These are phyloP conservation scores for Ferrisia virgata DNA, from an alignment of 2,888 invertebrate species.

Conservation along the genomic window DNA sequence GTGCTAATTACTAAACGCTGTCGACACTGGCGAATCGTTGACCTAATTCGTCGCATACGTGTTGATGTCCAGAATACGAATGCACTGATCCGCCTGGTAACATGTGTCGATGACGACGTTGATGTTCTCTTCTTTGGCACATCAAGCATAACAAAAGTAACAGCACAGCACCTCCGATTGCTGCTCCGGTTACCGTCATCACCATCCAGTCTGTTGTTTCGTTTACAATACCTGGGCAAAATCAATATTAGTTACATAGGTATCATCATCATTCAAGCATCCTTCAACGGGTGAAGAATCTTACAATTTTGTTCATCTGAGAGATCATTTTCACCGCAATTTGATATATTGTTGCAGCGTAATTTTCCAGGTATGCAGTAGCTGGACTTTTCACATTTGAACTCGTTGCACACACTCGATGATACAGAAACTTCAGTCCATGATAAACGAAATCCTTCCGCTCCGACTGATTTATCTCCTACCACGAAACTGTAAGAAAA, in stretches of 20 bases:
- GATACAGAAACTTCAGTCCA: conserved; percentile 83
- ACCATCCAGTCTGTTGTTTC: conserved; percentile 62
- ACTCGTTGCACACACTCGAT: conserved; percentile 60
- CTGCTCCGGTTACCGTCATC: conserved; percentile 57
- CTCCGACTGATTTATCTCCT: conserved; percentile 91
- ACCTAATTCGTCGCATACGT: conserved; percentile 60
- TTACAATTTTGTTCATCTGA: conserved; percentile 76
- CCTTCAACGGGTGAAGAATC: background rate
- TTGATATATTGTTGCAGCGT: conserved; percentile 73
- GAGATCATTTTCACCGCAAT: conserved; percentile 77
- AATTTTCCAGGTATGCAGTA: conserved; percentile 77
- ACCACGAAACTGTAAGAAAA: conserved; percentile 74
- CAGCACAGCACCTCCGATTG: conserved; percentile 56
- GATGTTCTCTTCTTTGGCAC: conserved; percentile 58
- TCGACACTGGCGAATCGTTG: conserved; percentile 60
- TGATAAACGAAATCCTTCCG: conserved; percentile 86
- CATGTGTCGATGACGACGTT: conserved; percentile 52
- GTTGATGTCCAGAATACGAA: conserved; percentile 52
- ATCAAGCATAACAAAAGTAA: conserved; percentile 57
- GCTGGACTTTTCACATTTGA: conserved; percentile 67
- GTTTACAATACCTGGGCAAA: conserved; percentile 56
- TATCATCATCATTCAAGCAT: no score
- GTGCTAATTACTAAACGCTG: conserved; percentile 56
- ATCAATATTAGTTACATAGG: no score
- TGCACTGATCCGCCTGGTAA: conserved; percentile 49